These are phyloP conservation scores for Formicarius rufipectus DNA, from an alignment of 2,113 vertebrate genomes.

Conservation along the genomic window DNA sequence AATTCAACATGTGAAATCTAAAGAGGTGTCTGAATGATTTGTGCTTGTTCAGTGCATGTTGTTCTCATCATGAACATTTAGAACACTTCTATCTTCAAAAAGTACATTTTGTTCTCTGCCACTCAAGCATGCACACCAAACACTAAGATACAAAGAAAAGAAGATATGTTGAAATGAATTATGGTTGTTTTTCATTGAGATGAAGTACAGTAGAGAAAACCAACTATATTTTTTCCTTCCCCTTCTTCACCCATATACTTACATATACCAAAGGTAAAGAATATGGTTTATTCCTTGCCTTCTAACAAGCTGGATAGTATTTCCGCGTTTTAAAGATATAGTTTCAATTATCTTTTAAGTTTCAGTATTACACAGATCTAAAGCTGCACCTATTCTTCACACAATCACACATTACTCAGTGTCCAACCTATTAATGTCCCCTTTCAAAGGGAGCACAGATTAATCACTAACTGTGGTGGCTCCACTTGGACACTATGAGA, in stretches of 20 bases:
- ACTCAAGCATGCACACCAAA: constrained; percentile 55
- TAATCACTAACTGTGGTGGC: neutral
- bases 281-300: neutral
- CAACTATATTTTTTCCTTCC: neutral
- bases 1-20: neutral
- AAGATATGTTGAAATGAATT: constrained; percentile 28
- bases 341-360: neutral
- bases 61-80: constrained; percentile 61
- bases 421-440: neutral
- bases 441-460: neutral
- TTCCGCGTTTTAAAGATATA: neutral
- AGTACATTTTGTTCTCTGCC: constrained; percentile 70
- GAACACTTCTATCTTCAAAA: constrained; percentile 65
- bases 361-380: neutral
- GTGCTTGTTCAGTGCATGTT: constrained; percentile 53
- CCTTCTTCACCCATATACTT: neutral
- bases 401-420: neutral
- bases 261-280: neutral
- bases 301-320: neutral
- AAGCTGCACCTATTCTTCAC: neutral
- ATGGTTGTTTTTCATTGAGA: constrained; percentile 33
- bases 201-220: neutral
- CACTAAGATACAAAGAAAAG: constrained; percentile 47
- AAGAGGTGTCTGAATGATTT: constrained; percentile 20
- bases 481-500: neutral